Base-by-base conservation (phyloP, 64 coral and sea anemone genomes). In the Exaiptasia diaphana region DNA sequence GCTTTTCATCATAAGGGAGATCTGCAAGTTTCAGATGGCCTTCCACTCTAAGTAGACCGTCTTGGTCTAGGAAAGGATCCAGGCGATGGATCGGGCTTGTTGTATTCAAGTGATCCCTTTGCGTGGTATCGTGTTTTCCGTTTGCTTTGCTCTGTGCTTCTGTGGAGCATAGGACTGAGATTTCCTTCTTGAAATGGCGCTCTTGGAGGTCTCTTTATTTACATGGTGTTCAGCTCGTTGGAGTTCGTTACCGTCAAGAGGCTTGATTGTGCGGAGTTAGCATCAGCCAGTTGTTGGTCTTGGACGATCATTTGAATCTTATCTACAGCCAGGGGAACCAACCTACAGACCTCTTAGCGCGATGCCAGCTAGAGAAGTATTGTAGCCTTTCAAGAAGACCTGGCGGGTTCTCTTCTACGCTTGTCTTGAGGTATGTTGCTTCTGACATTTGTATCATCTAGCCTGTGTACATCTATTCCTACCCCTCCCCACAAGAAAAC, bases 11-110 rank as follows among this genome's bases (percentile, higher is more conserved):
- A 31, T 37, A 35, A 8, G 29, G 29, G 69, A 48, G 14, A 17
- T 73, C 42, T 17, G 69, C 69, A 10, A 3, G 42, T 35, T 25
- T 73, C 8, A 71, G 28, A 33, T 31, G 28, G 5, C 67, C 67
- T 32, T 31, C 67, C 4, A 71, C 67, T 11, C 67, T 22, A 9
- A 73, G 36, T 8, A 73, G 36, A 22, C 69, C 69, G 2, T 73
- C 37, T 5, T 64, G 8, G 61, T 73, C 69, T 33, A 71, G 11
- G 67, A 71, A 71, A 4, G 67, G 67, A 31, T 71, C 67, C 12
- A 71, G 30, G 4, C 23, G 67, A 22, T 71, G 43, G 15, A 46
- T 6, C 43, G 43, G 15, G 15, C 6, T 46, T 46, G 15, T 54
- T 29, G 20, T 62, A 10, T 67, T 54, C 52, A n/a, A n/a, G n/a